These are phyloP conservation scores for Bombyx mandarina DNA, from an alignment of 1,140 invertebrate genomes.

Conservation along the genomic window DNA sequence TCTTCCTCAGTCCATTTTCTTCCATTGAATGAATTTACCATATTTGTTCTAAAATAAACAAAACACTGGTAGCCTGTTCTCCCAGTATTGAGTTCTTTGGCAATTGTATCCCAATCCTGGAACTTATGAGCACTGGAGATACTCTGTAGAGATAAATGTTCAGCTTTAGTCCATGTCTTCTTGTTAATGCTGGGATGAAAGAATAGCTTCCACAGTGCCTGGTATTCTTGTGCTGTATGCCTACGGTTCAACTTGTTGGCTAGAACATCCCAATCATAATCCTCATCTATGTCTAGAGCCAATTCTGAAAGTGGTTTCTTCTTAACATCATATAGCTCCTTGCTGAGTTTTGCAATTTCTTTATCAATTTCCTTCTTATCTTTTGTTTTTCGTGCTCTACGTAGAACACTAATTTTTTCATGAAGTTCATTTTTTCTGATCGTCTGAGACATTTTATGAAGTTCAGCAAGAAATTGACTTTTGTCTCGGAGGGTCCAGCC, in stretches of 20 bases:
- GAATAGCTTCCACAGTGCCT: conserved; percentile 76
- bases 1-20: conserved; percentile 74
- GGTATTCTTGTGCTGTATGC: conserved; percentile 45
- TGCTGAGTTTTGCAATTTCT: conserved; percentile 26
- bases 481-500: conserved; percentile 58
- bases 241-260: conserved; percentile 37
- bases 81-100: conserved; percentile 67
- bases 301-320: conserved; percentile 31
- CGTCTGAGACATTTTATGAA: conserved; percentile 37
- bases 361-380: conserved; percentile 20
- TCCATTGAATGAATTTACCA: conserved; percentile 41
- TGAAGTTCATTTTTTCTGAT: conserved; percentile 29
- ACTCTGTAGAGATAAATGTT: conserved; percentile 68
- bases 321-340: conserved; percentile 22
- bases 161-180: conserved; percentile 71
- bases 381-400: conserved; percentile 23
- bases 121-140: conserved; percentile 61
- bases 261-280: conserved; percentile 57
- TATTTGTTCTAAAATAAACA: conserved; percentile 73
- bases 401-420: conserved; percentile 29
- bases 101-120: conserved; percentile 78
- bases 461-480: conserved; percentile 27
- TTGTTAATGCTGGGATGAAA: conserved; percentile 78
- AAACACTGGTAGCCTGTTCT: conserved; percentile 78
- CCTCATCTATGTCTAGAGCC: conserved; percentile 40